These are phyloP conservation scores for Lampropteryx suffumata DNA, from an alignment of 2,888 invertebrate species.

Conservation along the genomic window DNA sequence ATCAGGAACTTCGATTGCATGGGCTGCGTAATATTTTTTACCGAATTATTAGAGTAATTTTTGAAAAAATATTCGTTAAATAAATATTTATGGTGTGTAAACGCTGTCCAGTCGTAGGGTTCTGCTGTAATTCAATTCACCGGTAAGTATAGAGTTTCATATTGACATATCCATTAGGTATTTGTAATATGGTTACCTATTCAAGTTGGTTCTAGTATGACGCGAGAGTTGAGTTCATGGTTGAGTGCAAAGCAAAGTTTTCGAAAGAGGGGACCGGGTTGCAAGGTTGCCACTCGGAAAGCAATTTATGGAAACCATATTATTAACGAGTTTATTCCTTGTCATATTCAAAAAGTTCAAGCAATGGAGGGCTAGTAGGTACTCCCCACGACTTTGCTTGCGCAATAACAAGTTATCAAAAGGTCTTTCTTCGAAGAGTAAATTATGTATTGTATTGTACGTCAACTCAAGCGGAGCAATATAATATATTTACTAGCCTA, in stretches of 20 bases:
- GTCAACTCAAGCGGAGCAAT: too few species aligned
- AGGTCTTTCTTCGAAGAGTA: too few species aligned
- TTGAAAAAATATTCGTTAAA: constrained; percentile 58
- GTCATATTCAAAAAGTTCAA: too few species aligned
- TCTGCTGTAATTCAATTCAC: constrained; percentile 65
- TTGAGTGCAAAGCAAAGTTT: constrained; percentile 23
- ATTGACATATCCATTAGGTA: constrained; percentile 77
- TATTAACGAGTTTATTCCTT: background rate
- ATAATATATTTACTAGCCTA: too few species aligned
- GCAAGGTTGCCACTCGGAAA: background rate
- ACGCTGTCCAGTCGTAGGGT: constrained; percentile 54
- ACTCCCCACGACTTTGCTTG: too few species aligned
- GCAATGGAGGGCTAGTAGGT: too few species aligned
- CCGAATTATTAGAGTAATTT: too few species aligned
- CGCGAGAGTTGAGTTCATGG: constrained; percentile 13
- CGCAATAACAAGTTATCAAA: too few species aligned
- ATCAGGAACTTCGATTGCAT: too few species aligned
- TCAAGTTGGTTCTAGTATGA: constrained; percentile 43
- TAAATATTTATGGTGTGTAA: constrained; percentile 71
- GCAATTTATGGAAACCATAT: constrained; percentile 1
- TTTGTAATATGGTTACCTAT: constrained; percentile 10
- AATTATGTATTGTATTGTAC: too few species aligned
- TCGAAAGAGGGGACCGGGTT: constrained; percentile 6
- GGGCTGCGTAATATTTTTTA: too few species aligned
- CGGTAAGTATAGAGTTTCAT: constrained; percentile 64